Evolutionary conservation across 2,113 vertebrate species (phyloP), one percentile per base, ranked within the genome.

Genomic region (Xenopus borealis): DNA sequence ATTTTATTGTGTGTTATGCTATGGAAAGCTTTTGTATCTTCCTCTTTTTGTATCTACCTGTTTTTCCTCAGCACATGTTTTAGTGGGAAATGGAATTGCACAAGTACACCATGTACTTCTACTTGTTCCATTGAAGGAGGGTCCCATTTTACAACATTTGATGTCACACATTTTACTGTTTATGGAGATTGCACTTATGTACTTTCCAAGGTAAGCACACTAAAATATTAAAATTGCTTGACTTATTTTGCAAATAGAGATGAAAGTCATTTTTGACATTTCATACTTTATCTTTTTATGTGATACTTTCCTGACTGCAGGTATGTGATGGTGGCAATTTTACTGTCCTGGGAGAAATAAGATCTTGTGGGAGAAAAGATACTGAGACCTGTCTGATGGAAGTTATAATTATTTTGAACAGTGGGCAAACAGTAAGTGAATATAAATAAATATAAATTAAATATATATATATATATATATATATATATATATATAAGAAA

Each of bases 141-240:
- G 12, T 89, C 94, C 47, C 94, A 97, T 78, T 76, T 98, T 63
- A 93, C 91, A 18, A 96, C 95, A 55, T 99, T 94, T 72, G 97
- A 99, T 78, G 93, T 92, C 55, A 94, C 94, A 85, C 87, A 86
- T 45, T 98, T 89, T 80, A 95, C 88, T 27, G 96, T 97, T 79
- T 94, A 98, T 2, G 97, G 97, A 73, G 86, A 95, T 69, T 99
- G 97, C 78, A 92, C 89, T 80, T 99, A 99, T 16, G 85, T 94
- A n/a, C 78, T 99, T 64, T 81, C 90, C 62, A 95, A 95, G 87
- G 96, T 96, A 87, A 16, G 46, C 33, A 27, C 3, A 27, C 3
- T 27, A 27, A 27, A 27, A 27, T 27, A 27, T 27, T 27, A 27
- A 27, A 27, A 27, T 20, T 4, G 58, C 53, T 20, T 11, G 11